Evolutionary conservation across 1,140 invertebrate species (phyloP), one percentile per base, ranked within the genome.

Genomic region (Drosophila rhopaloa): DNA sequence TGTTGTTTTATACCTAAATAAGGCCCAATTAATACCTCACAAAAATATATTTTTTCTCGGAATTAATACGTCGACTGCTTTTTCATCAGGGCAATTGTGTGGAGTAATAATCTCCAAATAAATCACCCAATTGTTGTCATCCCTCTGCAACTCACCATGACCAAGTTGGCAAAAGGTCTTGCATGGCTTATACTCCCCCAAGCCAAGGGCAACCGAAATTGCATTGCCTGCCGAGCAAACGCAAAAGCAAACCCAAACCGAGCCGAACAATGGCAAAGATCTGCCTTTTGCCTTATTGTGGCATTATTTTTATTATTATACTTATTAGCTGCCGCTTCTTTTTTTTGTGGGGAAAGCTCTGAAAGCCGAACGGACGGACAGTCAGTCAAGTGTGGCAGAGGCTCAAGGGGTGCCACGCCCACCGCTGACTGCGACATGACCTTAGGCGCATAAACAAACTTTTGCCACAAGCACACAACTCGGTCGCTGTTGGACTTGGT

Each of bases 381-480:
- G 71, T 53, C 62, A 66, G 55, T 67, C 59, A 65, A 81, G 55
- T 78, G 58, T 51, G 68, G 63, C 60, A 63, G 50, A 43, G 40
- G 48, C 50, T 55, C 46, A 41, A 27, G 46, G 65, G 48, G 16
- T 47, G 73, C 73, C 73, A 66, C 73, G 72, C 73, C 73, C 53
- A 27, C 53, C 27, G 38, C 32, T 37, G 72, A 66, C 61, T 76
- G 61, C 51, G 77, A 55, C 73, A 74, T 88, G 84, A 89, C 83
- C 83, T 88, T 89, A 83, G 84, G 84, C 84, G 83, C 83, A 80
- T 80, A 83, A 80, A 76, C 84, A 83, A 89, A 77, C 76, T 77
- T 83, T 71, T 70, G 66, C 60, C 53, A 55, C 16, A 67, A 43
- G 58, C 65, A 61, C 46, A 19, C 24, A 41, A n/a, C 27, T 37